phyloP scores from a whole-genome alignment of 2,888 invertebrate genomes.

The Calephelis perditalis region DNA sequence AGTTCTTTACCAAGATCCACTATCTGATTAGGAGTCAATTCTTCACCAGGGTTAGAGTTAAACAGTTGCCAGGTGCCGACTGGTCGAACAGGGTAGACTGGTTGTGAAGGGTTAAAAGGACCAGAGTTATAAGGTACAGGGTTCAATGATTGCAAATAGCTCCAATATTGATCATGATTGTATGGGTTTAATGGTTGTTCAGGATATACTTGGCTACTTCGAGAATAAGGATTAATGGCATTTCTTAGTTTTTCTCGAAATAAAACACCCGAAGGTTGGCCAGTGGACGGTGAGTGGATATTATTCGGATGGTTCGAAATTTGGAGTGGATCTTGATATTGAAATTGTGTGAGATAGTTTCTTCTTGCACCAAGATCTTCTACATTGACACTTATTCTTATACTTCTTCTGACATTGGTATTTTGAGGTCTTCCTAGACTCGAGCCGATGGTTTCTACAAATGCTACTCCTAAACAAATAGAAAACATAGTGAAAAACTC shows the following conservation, averaged over 20 bases:
- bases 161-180: background rate
- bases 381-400: too few species aligned
- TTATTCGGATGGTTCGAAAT: background rate
- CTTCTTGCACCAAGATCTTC: constrained; percentile 49
- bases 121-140: background rate
- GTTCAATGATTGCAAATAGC: background rate
- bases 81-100: background rate
- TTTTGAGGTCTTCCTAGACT: constrained; percentile 42
- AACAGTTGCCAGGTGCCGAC: background rate
- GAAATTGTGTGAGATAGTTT: constrained; percentile 15
- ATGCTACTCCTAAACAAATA: constrained; percentile 39
- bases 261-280: background rate
- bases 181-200: background rate
- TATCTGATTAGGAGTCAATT: background rate
- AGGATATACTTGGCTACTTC: background rate
- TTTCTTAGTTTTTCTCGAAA: too few species aligned
- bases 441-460: constrained; percentile 35
- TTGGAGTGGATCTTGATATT: background rate
- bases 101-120: background rate
- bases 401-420: too few species aligned
- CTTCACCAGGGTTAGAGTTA: background rate
- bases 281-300: background rate
- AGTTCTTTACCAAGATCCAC: background rate
- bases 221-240: background rate
- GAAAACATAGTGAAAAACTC: too few species aligned